These are phyloP conservation scores for Itoplectis maculator DNA, from an alignment of 2,888 invertebrate genomes.

Conservation along the genomic window DNA sequence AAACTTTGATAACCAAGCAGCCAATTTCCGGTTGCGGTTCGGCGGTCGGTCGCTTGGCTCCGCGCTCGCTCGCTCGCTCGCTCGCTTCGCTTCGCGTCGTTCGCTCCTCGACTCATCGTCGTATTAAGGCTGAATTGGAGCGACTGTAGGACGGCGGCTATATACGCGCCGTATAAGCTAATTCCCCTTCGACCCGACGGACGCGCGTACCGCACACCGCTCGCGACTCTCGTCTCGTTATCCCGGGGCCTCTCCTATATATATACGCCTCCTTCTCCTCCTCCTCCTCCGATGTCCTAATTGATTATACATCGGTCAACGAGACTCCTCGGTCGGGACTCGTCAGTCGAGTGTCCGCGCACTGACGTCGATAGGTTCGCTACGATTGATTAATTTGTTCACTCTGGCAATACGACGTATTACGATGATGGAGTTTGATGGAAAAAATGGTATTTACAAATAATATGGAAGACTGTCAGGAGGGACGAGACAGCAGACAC, in stretches of 20 bases:
- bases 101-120: slow-evolving; percentile 77
- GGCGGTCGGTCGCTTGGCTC: slow-evolving; percentile 74
- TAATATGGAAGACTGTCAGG: neutral
- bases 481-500: slow-evolving; percentile 19
- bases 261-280: too few relatives aligned
- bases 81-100: too few relatives aligned
- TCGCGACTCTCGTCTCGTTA: slow-evolving; percentile 49
- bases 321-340: slow-evolving; percentile 25
- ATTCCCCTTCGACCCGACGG: slow-evolving; percentile 45
- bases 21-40: slow-evolving; percentile 84
- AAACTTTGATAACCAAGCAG: slow-evolving; percentile 85
- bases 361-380: neutral
- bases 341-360: neutral
- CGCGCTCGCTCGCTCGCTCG: slow-evolving; percentile 70
- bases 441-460: too few relatives aligned
- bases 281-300: slow-evolving; percentile 43
- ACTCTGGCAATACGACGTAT: neutral
- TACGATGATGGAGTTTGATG: too few relatives aligned
- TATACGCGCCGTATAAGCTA: slow-evolving; percentile 40
- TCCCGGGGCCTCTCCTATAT: too few relatives aligned
- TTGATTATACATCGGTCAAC: slow-evolving; percentile 56
- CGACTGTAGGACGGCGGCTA: slow-evolving; percentile 56
- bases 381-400: neutral
- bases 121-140: slow-evolving; percentile 74
- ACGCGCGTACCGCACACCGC: slow-evolving; percentile 33